phyloP scores from a whole-genome alignment of 2,888 invertebrate genomes.

The Myathropa florea region DNA sequence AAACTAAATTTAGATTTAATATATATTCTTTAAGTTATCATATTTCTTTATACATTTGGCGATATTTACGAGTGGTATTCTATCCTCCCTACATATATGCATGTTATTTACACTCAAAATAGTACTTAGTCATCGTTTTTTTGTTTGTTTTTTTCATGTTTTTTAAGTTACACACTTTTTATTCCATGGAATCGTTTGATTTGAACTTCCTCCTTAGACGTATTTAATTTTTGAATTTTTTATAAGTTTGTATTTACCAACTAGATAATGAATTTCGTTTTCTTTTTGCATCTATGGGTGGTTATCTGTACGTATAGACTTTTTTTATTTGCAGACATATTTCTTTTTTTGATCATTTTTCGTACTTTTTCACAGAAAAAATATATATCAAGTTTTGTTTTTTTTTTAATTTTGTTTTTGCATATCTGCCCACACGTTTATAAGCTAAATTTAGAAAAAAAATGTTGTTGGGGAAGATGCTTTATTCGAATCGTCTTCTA shows the following conservation, averaged over 20 bases:
- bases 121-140: slow-evolving; percentile 14
- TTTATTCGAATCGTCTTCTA: neutral
- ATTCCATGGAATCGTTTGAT: slow-evolving; percentile 69
- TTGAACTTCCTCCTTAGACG: slow-evolving; percentile 40
- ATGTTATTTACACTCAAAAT: slow-evolving; percentile 48
- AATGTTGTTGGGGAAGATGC: neutral
- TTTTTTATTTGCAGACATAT: slow-evolving; percentile 43
- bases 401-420: slow-evolving; percentile 14
- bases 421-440: slow-evolving; percentile 23
- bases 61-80: slow-evolving; percentile 47
- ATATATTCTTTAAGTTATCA: slow-evolving; percentile 4
- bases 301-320: slow-evolving; percentile 38
- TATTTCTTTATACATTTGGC: slow-evolving; percentile 61
- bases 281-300: slow-evolving; percentile 30
- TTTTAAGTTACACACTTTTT: slow-evolving; percentile 27
- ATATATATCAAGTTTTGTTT: slow-evolving; percentile 32
- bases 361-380: slow-evolving; percentile 71
- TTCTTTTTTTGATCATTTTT: slow-evolving; percentile 14
- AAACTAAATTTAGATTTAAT: slow-evolving; percentile 29
- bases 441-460: neutral
- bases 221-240: neutral
- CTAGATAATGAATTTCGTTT: slow-evolving; percentile 11
- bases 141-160: too few relatives aligned
- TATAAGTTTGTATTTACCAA: neutral
- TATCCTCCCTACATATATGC: slow-evolving; percentile 1